Base-by-base conservation (phyloP, 2,797 vertebrate genomes). In the Brotula barbata region DNA sequence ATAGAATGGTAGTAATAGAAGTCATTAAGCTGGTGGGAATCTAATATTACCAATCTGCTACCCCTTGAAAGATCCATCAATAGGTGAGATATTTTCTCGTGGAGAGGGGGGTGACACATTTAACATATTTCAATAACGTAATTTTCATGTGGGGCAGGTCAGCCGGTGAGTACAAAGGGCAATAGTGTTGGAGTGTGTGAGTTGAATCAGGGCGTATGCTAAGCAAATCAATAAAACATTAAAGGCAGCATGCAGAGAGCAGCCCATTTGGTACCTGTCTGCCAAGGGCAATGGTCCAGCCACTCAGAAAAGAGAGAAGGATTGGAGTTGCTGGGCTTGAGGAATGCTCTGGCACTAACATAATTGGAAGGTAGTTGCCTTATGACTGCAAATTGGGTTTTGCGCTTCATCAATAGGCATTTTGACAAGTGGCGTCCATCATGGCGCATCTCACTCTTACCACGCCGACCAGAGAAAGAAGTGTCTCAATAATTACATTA, bases 401-500 rank as follows among this genome's bases (percentile, higher is more conserved):
- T 94, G 90, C 87, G 91, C 91, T 92, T 93, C 91, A 93, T 95
- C 93, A 93, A 92, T 94, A 93, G 92, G 90, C 90, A 93, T 94
- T 95, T 93, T 94, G 95, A 96, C 93, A 93, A 92, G 93, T 91
- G 81, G 88, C 88, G 92, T 95, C 94, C 93, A 92, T 96, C 94
- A 94, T 88, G 16, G 89, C 75, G 79, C 90, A 86, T 89, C 92
- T 91, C 89, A 92, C 92, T 90, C 92, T 93, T 90, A 90, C 89
- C 50, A 62, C 33, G 8, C 65, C 21, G 73, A 85, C 89, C 90
- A 89, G 91, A 93, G 91, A 92, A 92, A 93, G 92, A 92, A 93
- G 92, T 91, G 92, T 94, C 92, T 93, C 91, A 91, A 94, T 95
- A 94, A 97, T 94, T 94, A 93, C 91, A 91, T 96, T 94, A 93